Evolutionary conservation across 1,140 invertebrate species (phyloP).

Genomic region (Batillaria attramentaria): DNA sequence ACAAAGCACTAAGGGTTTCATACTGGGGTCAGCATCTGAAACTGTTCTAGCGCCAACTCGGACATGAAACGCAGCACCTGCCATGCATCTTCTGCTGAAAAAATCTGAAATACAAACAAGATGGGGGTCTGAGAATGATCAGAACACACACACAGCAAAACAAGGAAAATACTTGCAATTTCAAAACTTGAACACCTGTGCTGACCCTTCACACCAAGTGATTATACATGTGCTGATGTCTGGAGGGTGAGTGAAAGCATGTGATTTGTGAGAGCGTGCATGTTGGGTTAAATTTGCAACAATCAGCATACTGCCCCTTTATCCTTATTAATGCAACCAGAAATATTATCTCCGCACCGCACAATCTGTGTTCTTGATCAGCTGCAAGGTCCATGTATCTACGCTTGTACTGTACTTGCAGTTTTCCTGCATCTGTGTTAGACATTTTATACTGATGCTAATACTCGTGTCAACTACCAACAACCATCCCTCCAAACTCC

Average conservation of each 20-base stretch:
- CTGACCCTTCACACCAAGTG: no score
- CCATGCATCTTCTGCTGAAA: slow-evolving; percentile 36
- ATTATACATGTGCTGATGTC: no score
- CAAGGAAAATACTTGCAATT: no score
- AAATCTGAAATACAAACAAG: slow-evolving; percentile 41
- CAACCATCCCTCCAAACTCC: background rate
- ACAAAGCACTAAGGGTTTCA: background rate
- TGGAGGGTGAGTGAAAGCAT: no score
- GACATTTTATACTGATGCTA: background rate
- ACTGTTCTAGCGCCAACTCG: slow-evolving; percentile 36
- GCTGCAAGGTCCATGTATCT: background rate
- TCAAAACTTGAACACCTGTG: no score
- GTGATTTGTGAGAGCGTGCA: no score
- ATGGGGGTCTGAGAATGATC: background rate
- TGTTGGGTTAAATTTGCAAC: no score
- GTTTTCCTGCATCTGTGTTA: no score
- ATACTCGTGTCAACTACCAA: background rate
- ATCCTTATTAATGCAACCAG: no score
- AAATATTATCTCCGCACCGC: background rate
- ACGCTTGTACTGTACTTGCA: no score
- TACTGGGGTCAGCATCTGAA: slow-evolving; percentile 1
- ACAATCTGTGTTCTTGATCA: background rate
- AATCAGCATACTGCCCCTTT: no score
- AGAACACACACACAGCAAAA: background rate
- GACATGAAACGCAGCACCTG: slow-evolving; percentile 37